A percentile compares a stretch with the other conserved stretches of the same genome.
phyloP scores from a whole-genome alignment of 2,113 vertebrate genomes.

The Myxocyprinus asiaticus region DNA sequence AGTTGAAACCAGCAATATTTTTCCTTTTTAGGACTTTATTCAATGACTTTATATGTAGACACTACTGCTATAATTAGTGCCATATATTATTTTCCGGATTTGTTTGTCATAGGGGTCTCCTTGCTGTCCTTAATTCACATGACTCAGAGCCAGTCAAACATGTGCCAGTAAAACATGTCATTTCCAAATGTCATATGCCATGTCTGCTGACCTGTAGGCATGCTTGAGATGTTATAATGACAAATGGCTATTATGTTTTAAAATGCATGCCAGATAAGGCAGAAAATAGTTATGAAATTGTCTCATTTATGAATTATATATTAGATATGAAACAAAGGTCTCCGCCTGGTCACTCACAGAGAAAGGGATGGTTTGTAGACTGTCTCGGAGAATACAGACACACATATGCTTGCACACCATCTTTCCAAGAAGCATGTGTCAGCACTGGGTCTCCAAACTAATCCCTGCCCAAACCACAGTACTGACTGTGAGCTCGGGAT shows the following conservation, averaged over 20 bases:
- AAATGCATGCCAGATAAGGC: neutral
- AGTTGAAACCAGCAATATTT: too few relatives aligned
- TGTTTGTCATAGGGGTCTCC: neutral
- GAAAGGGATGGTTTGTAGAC: too few relatives aligned
- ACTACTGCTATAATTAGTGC: neutral
- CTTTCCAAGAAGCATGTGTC: neutral
- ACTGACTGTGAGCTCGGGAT: neutral
- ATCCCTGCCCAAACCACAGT: constrained; percentile 7
- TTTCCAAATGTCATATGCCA: neutral
- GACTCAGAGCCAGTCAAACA: neutral
- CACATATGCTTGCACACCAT: neutral
- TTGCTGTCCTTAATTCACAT: neutral
- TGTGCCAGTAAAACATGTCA: neutral
- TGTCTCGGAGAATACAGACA: neutral
- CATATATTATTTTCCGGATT: constrained; percentile 23
- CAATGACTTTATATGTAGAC: neutral
- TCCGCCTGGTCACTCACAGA: too few relatives aligned
- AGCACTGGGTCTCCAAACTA: constrained; percentile 4
- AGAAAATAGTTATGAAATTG: too few relatives aligned
- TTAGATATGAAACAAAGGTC: too few relatives aligned
- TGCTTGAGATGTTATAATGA: neutral
- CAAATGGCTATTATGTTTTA: neutral
- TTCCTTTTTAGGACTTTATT: neutral
- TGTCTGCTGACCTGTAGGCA: constrained; percentile 2
- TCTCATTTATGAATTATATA: too few relatives aligned